These are phyloP conservation scores for Lottia scabra DNA, from an alignment of 2,888 invertebrate species.

Conservation along the genomic window DNA sequence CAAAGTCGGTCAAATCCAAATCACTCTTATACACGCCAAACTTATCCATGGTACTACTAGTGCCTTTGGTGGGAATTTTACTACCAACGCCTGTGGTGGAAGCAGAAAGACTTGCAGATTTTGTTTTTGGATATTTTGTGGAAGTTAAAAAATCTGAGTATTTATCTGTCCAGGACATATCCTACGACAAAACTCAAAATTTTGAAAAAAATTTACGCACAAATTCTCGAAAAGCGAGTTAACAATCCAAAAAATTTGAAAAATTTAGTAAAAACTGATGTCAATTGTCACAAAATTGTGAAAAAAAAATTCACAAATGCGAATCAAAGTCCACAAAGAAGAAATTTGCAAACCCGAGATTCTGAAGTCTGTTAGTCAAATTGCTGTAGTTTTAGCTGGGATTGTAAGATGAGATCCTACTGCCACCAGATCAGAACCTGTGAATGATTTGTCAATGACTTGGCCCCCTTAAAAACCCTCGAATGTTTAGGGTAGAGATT, in stretches of 20 bases:
- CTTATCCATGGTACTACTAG: not conserved
- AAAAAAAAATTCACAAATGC: slow-evolving; percentile 67
- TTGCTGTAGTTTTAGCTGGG: too few species aligned
- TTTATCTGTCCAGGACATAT: not conserved
- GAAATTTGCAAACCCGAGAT: too few species aligned
- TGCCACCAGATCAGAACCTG: too few species aligned
- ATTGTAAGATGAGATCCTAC: too few species aligned
- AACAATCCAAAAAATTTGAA: too few species aligned
- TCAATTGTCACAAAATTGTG: too few species aligned
- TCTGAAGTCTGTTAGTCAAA: too few species aligned
- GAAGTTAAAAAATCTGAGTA: not conserved
- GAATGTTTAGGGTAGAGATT: too few species aligned
- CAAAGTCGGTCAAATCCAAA: not conserved
- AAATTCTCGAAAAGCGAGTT: not conserved
- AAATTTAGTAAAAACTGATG: too few species aligned
- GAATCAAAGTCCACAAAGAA: too few species aligned
- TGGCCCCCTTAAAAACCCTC: too few species aligned
- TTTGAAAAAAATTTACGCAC: not conserved
- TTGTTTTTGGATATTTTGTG: not conserved
- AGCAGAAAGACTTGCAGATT: not conserved
- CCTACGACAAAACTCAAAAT: not conserved
- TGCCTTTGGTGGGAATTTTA: not conserved
- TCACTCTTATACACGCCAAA: not conserved
- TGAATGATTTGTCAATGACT: too few species aligned
- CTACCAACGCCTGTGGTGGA: not conserved